Base-by-base conservation (phyloP, 2,797 vertebrate species). In the Muraenolepis orangiensis region DNA sequence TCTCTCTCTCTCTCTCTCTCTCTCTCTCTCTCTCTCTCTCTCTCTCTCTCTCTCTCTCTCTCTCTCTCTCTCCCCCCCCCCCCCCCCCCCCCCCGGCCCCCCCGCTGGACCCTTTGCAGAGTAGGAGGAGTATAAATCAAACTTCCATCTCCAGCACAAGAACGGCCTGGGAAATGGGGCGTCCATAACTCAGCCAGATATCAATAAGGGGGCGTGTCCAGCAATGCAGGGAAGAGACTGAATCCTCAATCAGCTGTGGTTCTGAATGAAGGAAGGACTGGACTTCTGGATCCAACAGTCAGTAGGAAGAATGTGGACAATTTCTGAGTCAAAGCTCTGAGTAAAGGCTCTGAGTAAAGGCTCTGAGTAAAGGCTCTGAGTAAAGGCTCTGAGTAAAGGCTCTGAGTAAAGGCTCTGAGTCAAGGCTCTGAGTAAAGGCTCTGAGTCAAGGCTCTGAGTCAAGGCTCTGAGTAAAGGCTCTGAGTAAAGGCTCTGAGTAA, bases 151-250 rank as follows among this genome's bases (percentile, higher is more conserved):
- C 76, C 74, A 80, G 86, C 80, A 81, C 86, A 85, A 85, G 77
- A 85, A 87, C 69, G 84, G 84, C 76, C 84, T 71, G 66, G 85
- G 80, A 78, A 86, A 83, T 64, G 28, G 29, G 10, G 61, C 76
- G 70, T 84, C 80, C 88, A 92, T 92, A 89, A 91, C 91, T 92
- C 90, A 92, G 76, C 78, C 78, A 82, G 82, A 90, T 92, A 91
- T 91, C 91, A 90, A 91, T 90, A 91, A 91, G 79, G 78, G 11
- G 88, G 85, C 84, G 87, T 91, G 90, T 90, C 89, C 78, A n/a
- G n/a, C n/a, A n/a, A n/a, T n/a, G n/a, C n/a, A n/a, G n/a, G n/a
- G n/a, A n/a, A n/a, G n/a, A n/a, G n/a, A n/a, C n/a, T n/a, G n/a
- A 61, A 57, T 26, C 32, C 3, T 18, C 69, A 73, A 74, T 72